Base-by-base conservation (phyloP, 2,888 invertebrate species). In the Thalpophila matura region DNA sequence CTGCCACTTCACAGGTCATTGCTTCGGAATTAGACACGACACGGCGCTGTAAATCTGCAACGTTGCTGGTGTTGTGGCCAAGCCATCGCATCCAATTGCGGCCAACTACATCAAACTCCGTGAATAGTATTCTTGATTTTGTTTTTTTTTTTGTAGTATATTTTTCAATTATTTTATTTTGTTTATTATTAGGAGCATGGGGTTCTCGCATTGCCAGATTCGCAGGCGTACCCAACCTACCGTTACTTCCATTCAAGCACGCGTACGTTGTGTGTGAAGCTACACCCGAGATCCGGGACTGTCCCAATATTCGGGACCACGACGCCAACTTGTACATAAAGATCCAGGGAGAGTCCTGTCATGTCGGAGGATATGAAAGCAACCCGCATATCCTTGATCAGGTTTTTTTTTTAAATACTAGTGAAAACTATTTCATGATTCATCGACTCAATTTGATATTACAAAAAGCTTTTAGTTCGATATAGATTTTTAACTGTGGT, bases 271-370 rank as follows among this genome's bases (percentile, higher is more conserved):
- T 98, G 0, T 97, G 97, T 1, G 98, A 98, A 65, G 95, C 96
- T 0, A 97, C 98, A 12, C 96, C 97, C 0, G 97, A 97, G 71
- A 95, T 97, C 0, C 95, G 97, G 57, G 96, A 96, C 43, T 89
- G 97, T 62, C 98, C 99, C 0, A 98, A 98, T 86, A 95, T 98
- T 12, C 94, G 98, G 37, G 98, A 98, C 89, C 98, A 98, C 80
- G 99, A 99, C 85, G 96, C 96, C 6, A 97, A 96, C 16, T 94
- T 98, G 20, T 99, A 98, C 85, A 96, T 98, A 74, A 96, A 98
- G 81, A 96, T 98, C 2, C 98, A 98, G 83, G 98, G 98, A 1
- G 97, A 98, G 81, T 96, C 97, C 1, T 96, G 99, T 45, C 96
- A 96, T 67, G 96, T 99, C 80, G 99, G 99, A 10, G 98, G 98